Evolutionary conservation across 2,113 vertebrate genomes (phyloP).

Genomic region (Psilopogon haemacephalus): DNA sequence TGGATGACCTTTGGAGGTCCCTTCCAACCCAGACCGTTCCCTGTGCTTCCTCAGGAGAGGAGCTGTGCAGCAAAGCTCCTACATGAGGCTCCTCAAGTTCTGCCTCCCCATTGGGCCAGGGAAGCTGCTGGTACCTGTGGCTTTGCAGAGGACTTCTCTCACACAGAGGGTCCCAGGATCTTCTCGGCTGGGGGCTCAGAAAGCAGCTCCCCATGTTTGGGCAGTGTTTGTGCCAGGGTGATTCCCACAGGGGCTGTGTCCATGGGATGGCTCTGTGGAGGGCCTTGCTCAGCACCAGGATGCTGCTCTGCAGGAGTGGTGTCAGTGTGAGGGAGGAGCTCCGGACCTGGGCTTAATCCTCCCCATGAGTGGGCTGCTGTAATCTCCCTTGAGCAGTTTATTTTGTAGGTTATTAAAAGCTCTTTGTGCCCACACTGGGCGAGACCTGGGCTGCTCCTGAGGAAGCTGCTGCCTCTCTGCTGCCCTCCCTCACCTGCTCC

Average conservation of each 20-base stretch:
- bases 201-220: not conserved
- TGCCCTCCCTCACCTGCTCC: not conserved
- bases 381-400: not conserved
- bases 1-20: too few relatives aligned
- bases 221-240: not conserved
- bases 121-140: not conserved
- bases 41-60: accelerated
- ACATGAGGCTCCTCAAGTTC: not conserved
- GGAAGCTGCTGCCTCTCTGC: not conserved
- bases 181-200: not conserved
- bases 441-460: not conserved
- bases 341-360: not conserved
- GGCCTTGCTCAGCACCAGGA: not conserved
- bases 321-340: not conserved
- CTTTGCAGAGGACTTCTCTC: not conserved
- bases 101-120: accelerated
- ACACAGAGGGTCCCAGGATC: not conserved
- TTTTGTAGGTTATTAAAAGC: not conserved
- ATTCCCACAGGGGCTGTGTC: not conserved
- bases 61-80: not conserved
- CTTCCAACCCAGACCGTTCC: too few relatives aligned
- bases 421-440: not conserved
- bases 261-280: not conserved
- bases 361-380: not conserved
- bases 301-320: not conserved